These are phyloP conservation scores for Acrobasis suavella DNA, from an alignment of 2,888 invertebrate genomes.

Conservation along the genomic window DNA sequence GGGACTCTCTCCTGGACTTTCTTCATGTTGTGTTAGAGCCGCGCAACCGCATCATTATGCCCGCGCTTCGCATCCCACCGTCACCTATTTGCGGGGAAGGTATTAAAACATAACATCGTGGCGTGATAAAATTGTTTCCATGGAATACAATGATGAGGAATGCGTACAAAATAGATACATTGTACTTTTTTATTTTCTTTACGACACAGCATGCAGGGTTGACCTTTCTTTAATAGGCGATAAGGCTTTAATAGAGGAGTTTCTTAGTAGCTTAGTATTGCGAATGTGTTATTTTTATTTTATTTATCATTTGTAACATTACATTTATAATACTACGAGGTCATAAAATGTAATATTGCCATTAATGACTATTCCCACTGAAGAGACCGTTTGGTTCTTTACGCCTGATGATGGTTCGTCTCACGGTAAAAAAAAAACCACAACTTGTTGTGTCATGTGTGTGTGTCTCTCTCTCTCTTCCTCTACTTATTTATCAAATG, in stretches of 20 bases:
- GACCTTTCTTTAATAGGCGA: neutral
- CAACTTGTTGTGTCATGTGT: too few relatives aligned
- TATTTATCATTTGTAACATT: too few relatives aligned
- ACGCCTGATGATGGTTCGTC: too few relatives aligned
- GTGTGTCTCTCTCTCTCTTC: too few relatives aligned
- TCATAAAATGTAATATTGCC: too few relatives aligned
- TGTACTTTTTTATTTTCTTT: constrained; percentile 4
- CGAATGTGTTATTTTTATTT: too few relatives aligned
- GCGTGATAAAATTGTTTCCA: constrained; percentile 19
- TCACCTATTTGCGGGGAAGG: constrained; percentile 18
- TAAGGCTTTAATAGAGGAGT: neutral
- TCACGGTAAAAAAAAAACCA: too few relatives aligned
- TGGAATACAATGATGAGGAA: constrained; percentile 19
- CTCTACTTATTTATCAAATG: too few relatives aligned
- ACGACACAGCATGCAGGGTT: neutral
- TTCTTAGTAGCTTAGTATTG: neutral
- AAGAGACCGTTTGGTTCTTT: too few relatives aligned
- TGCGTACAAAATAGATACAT: constrained; percentile 11
- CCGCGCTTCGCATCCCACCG: constrained; percentile 18
- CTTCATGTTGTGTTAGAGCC: neutral
- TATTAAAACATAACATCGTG: constrained; percentile 20
- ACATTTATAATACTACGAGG: too few relatives aligned
- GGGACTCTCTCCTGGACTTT: neutral
- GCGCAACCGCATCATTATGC: constrained; percentile 19
- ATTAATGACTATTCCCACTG: too few relatives aligned